These are phyloP conservation scores for Lordiphosa fenestrarum DNA, from an alignment of 2,888 invertebrate genomes.

Conservation along the genomic window DNA sequence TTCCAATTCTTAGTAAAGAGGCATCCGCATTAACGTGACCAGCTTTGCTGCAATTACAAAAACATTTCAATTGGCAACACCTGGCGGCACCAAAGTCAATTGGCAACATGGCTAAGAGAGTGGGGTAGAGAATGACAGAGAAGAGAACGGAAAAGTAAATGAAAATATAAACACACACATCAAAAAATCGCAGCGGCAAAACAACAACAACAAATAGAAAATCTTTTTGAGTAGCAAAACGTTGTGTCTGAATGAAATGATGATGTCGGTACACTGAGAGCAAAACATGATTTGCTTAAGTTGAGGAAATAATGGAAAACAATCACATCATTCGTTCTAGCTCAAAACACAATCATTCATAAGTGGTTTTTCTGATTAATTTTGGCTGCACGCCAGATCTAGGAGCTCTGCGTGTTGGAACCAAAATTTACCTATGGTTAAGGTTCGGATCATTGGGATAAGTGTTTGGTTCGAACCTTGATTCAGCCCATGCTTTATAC, in stretches of 20 bases:
- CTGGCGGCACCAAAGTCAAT: slow-evolving; percentile 47
- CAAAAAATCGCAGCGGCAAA: slow-evolving; percentile 62
- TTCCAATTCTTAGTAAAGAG: slow-evolving; percentile 32
- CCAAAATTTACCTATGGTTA: too few species aligned
- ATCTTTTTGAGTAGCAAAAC: slow-evolving; percentile 52
- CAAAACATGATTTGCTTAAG: too few species aligned
- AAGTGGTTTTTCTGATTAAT: too few species aligned
- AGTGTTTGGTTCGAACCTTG: too few species aligned
- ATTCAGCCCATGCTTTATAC: too few species aligned
- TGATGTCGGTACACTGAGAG: slow-evolving; percentile 22
- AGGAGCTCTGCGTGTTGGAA: too few species aligned
- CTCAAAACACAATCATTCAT: too few species aligned
- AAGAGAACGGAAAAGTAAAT: not conserved
- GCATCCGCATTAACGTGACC: slow-evolving; percentile 28
- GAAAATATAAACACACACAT: slow-evolving; percentile 7
- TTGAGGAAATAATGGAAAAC: too few species aligned
- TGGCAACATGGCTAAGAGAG: slow-evolving; percentile 38
- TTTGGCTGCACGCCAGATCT: too few species aligned
- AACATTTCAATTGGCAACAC: slow-evolving; percentile 68
- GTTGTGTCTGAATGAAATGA: slow-evolving; percentile 33
- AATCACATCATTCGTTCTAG: too few species aligned
- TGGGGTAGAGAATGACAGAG: not conserved
- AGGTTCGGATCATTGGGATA: too few species aligned
- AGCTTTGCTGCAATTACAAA: slow-evolving; percentile 45
- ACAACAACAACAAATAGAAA: slow-evolving; percentile 50